These are phyloP conservation scores for Pharmacophagus antenor DNA, from an alignment of 2,888 invertebrate species.

Conservation along the genomic window DNA sequence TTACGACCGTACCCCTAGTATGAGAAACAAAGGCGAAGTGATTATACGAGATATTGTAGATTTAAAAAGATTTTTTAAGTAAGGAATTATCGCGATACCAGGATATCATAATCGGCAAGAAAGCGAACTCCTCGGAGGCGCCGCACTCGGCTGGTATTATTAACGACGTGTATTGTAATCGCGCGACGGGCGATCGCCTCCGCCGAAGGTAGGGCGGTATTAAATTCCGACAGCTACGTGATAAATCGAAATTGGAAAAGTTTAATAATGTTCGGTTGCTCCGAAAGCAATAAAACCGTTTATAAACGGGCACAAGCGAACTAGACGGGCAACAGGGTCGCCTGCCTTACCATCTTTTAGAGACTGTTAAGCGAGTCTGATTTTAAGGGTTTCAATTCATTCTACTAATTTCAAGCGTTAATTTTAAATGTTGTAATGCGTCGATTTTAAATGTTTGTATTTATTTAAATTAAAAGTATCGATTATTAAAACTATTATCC, in stretches of 20 bases:
- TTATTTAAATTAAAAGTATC: too few relatives aligned
- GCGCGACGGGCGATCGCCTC: conserved; percentile 80
- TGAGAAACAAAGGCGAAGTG: conserved; percentile 19
- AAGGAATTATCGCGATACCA: conserved; percentile 31
- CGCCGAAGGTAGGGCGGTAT: conserved; percentile 81
- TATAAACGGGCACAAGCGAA: conserved; percentile 80
- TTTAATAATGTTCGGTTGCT: conserved; percentile 82
- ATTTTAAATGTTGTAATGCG: not conserved
- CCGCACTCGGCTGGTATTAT: conserved; percentile 71
- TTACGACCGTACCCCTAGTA: conserved; percentile 28
- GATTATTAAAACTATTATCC: too few relatives aligned
- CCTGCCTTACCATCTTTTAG: conserved; percentile 77
- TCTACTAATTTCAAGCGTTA: not conserved
- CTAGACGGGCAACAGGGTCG: conserved; percentile 77
- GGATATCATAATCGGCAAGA: conserved; percentile 49
- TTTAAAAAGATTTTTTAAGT: conserved; percentile 20
- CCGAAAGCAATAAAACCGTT: conserved; percentile 82
- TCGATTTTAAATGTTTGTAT: too few relatives aligned
- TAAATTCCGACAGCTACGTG: conserved; percentile 82
- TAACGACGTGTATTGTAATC: conserved; percentile 81
- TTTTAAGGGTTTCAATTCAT: not conserved
- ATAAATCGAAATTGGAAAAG: conserved; percentile 82
- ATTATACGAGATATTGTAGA: conserved; percentile 9
- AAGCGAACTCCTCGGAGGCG: conserved; percentile 44
- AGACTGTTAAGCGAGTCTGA: conserved; percentile 73